Percentiles rank a stretch among this genome's conserved stretches.
phyloP scores from a whole-genome alignment of 2,113 vertebrate genomes.

The Romanogobio albipinnatus region DNA sequence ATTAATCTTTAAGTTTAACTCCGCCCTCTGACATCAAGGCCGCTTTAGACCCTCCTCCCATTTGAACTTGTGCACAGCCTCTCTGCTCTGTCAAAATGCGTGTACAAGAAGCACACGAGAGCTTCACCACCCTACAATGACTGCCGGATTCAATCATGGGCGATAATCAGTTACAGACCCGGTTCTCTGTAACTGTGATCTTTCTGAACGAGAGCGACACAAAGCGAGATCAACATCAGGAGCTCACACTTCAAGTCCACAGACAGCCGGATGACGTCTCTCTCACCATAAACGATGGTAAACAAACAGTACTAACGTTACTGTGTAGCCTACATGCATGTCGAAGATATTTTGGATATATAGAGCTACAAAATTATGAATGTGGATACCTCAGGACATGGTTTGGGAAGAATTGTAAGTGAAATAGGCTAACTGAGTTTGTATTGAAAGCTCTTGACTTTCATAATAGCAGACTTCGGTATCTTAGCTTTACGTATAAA shows the following conservation, averaged over 20 bases:
- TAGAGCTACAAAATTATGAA: not conserved
- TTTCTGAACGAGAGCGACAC: slow-evolving; percentile 47
- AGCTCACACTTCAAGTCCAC: slow-evolving; percentile 59
- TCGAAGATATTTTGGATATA: not conserved
- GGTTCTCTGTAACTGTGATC: slow-evolving; percentile 49
- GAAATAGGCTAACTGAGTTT: too few species aligned
- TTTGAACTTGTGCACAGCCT: not conserved
- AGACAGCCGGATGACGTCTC: slow-evolving; percentile 30
- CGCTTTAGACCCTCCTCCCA: not conserved
- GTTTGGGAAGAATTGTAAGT: not conserved
- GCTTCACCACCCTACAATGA: not conserved
- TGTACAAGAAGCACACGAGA: not conserved
- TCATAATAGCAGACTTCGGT: not conserved
- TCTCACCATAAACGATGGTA: slow-evolving; percentile 66
- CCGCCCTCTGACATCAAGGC: not conserved
- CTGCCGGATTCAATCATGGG: slow-evolving; percentile 35
- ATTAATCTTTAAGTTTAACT: not conserved
- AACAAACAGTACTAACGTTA: not conserved
- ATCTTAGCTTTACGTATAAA: too few species aligned
- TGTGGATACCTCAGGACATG: not conserved
- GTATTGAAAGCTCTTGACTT: not conserved
- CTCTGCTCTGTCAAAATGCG: not conserved
- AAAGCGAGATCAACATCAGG: slow-evolving; percentile 50
- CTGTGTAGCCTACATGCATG: not conserved
- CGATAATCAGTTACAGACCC: slow-evolving; percentile 34